phyloP scores from a whole-genome alignment of 2,888 invertebrate species.

The Pardosa pseudoannulata region DNA sequence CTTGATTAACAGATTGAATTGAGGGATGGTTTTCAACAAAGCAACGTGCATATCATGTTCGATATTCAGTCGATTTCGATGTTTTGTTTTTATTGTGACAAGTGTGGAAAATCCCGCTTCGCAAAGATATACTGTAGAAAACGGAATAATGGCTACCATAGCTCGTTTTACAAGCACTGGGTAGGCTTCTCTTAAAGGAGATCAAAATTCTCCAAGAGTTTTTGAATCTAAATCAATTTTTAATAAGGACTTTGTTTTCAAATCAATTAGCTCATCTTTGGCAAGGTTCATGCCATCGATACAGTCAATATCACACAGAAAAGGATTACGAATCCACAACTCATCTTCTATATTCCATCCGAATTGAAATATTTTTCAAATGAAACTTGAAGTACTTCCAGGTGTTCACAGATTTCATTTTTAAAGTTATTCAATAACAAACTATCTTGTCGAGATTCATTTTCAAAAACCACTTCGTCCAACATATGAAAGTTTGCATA shows the following conservation, averaged over 20 bases:
- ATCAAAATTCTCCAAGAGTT: slow-evolving; percentile 20
- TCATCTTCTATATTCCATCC: no score
- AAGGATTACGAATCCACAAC: no score
- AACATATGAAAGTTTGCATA: no score
- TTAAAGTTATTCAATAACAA: no score
- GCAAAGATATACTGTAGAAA: slow-evolving; percentile 46
- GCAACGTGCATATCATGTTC: slow-evolving; percentile 47
- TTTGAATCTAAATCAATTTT: slow-evolving; percentile 45
- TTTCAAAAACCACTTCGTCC: no score
- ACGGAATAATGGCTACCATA: slow-evolving; percentile 53
- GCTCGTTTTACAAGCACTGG: slow-evolving; percentile 22
- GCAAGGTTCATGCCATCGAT: slow-evolving; percentile 48
- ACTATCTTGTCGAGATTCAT: no score
- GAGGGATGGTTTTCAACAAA: slow-evolving; percentile 51
- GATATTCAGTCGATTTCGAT: slow-evolving; percentile 48
- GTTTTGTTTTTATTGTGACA: slow-evolving; percentile 40
- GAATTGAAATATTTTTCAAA: no score
- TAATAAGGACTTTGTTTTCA: slow-evolving; percentile 39
- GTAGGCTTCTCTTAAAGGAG: slow-evolving; percentile 18
- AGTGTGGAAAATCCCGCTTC: slow-evolving; percentile 43
- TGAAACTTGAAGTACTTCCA: no score
- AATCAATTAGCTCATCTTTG: slow-evolving; percentile 51
- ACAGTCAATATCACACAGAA: slow-evolving; percentile 48
- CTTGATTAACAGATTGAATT: slow-evolving; percentile 51
- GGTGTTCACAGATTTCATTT: no score